Conservation (phyloP, 2,888 invertebrate genomes). For the Thymelicus acteon region DNA sequence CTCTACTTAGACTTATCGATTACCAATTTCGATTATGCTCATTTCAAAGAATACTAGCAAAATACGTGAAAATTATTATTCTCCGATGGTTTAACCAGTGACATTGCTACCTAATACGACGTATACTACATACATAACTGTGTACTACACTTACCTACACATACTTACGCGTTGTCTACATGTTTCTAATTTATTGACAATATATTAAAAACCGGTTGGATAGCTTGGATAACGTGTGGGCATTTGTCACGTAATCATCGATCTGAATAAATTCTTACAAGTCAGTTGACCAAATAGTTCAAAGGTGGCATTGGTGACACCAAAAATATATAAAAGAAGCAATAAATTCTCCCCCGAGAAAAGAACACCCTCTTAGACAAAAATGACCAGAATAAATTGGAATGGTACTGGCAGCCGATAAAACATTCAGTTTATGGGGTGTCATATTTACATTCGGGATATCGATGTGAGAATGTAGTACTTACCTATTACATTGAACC, state of each 20-base stretch:
- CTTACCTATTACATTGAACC: slow-evolving; percentile 52
- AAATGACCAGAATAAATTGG: slow-evolving; percentile 85
- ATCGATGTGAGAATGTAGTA: slow-evolving; percentile 72
- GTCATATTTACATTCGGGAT: slow-evolving; percentile 83
- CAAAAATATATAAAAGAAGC: slow-evolving; percentile 68
- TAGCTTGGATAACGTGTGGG: background rate
- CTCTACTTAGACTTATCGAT: too few species aligned
- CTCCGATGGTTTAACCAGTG: too few species aligned
- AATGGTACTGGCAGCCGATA: slow-evolving; percentile 81
- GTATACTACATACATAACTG: too few species aligned
- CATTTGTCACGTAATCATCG: slow-evolving; percentile 5
- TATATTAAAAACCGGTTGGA: background rate
- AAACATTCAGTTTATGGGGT: slow-evolving; percentile 84
- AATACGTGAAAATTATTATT: too few species aligned
- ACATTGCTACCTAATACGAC: too few species aligned
- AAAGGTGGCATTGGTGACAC: slow-evolving; percentile 57
- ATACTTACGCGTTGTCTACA: too few species aligned
- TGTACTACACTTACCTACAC: too few species aligned
- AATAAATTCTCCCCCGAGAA: slow-evolving; percentile 78
- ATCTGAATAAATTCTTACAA: slow-evolving; percentile 28
- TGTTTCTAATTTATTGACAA: too few species aligned
- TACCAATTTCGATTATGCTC: too few species aligned
- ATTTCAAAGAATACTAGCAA: too few species aligned
- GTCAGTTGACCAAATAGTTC: slow-evolving; percentile 52
- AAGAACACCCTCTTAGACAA: slow-evolving; percentile 79